Evolutionary conservation across 1,140 invertebrate species (phyloP), one percentile per base, ranked within the genome.

Genomic region (Zaprionus camerounensis): DNA sequence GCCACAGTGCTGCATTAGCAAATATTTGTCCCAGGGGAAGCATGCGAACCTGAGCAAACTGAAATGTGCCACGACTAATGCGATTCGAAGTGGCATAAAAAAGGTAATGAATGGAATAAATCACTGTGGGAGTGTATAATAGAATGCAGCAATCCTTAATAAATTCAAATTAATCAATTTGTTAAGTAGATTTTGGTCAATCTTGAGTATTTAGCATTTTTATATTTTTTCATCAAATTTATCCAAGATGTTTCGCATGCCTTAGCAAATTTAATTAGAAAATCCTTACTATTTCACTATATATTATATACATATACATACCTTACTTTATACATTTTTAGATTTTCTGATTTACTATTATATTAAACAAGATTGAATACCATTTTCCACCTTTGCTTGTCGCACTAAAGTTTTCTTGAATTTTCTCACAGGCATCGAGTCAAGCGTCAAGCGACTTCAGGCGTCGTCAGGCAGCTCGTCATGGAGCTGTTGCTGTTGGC

Each of bases 401-500:
- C 28, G 28, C 11, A 12, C 12, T n/a, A 4, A 41, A 15, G 2
- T 41, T 41, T 15, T 41, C 38, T 41, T 2, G 4, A 1, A 51
- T 61, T 62, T 75, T 75, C 67, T 34, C 31, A 34, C 31, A 34
- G 31, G 31, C 31, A 34, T 3, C 31, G 31, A 34, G 31, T 26
- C 24, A 34, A 34, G 31, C 31, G 46, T 49, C 46, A 22, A 7
- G 46, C 46, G 9, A 5, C 46, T 12, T 51, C 11, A 24, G 46
- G 46, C 46, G 46, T 24, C 46, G 17, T 20, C 46, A 51, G 17
- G 46, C 46, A 51, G 46, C 46, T 51, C 46, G 46, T 46, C 55
- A 49, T 74, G 80, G 61, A 76, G 77, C 46, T 51, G 46, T 12
- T 51, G 46, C 46, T 24, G 46, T 70, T 80, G 81, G 71, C 59